These are phyloP conservation scores for Drosophila longiperda DNA, from an alignment of 2,888 invertebrate species.

Conservation along the genomic window DNA sequence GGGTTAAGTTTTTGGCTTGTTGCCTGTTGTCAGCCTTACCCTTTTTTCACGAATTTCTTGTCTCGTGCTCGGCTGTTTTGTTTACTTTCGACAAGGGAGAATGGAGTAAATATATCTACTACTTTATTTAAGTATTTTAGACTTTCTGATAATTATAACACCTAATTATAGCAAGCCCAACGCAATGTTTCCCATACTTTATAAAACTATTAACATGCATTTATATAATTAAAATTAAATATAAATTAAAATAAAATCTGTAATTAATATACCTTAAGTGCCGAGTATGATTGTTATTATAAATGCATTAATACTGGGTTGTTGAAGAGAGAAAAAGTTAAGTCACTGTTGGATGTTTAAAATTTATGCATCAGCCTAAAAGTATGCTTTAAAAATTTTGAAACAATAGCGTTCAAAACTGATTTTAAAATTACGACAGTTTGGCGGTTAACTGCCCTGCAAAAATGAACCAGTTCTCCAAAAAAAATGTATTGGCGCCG, in stretches of 20 bases:
- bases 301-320: background rate
- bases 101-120: background rate
- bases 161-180: background rate
- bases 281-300: background rate
- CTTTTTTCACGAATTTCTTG: slow-evolving; percentile 17
- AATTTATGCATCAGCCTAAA: slow-evolving; percentile 14
- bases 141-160: background rate
- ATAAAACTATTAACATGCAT: background rate
- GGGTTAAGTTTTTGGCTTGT: slow-evolving; percentile 52
- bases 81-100: background rate
- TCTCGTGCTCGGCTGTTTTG: slow-evolving; percentile 27
- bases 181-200: background rate
- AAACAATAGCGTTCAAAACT: background rate
- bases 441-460: background rate
- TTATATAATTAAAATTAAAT: background rate
- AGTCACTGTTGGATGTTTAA: background rate
- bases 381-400: slow-evolving; percentile 26
- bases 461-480: background rate
- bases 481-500: background rate
- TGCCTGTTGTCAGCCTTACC: slow-evolving; percentile 22
- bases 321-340: background rate
- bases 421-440: background rate
- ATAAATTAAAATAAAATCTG: background rate
- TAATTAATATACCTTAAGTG: background rate
- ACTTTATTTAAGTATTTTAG: background rate